A percentile compares a stretch with the other conserved stretches of the same genome.
Evolutionary conservation across 2,888 invertebrate genomes (phyloP).

Genomic region (Hedya salicella): DNA sequence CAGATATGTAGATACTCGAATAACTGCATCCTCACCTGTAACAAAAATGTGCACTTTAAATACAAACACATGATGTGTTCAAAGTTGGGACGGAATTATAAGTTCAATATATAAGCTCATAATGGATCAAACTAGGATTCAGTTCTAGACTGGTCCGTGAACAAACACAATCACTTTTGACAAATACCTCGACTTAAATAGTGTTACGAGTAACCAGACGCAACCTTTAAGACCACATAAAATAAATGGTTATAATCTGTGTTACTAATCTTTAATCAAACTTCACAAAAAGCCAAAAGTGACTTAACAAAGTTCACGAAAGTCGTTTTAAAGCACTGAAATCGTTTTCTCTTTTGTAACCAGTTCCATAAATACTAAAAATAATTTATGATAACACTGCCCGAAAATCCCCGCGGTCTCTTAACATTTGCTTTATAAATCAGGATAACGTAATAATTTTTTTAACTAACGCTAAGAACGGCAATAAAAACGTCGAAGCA

Average conservation of each 20-base stretch:
- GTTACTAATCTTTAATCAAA: too few relatives aligned
- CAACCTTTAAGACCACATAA: too few relatives aligned
- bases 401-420: constrained; percentile 3
- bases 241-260: too few relatives aligned
- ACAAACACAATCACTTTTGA: too few relatives aligned
- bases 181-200: too few relatives aligned
- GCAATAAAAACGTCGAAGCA: constrained; percentile 36
- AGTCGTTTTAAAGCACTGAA: background rate
- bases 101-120: too few relatives aligned
- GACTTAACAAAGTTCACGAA: background rate
- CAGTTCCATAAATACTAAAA: background rate
- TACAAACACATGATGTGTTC: too few relatives aligned
- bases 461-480: constrained; percentile 22
- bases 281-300: background rate
- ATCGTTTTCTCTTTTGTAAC: background rate
- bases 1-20: background rate
- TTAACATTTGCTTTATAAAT: constrained; percentile 36
- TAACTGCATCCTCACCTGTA: constrained; percentile 3
- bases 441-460: constrained; percentile 27
- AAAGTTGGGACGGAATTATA: too few relatives aligned
- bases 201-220: too few relatives aligned
- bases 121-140: too few relatives aligned
- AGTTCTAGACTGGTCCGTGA: too few relatives aligned
- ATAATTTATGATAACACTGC: constrained; percentile 4
- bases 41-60: background rate